Conservation (phyloP, 2,888 invertebrate genomes). For the Thymelicus sylvestris region DNA sequence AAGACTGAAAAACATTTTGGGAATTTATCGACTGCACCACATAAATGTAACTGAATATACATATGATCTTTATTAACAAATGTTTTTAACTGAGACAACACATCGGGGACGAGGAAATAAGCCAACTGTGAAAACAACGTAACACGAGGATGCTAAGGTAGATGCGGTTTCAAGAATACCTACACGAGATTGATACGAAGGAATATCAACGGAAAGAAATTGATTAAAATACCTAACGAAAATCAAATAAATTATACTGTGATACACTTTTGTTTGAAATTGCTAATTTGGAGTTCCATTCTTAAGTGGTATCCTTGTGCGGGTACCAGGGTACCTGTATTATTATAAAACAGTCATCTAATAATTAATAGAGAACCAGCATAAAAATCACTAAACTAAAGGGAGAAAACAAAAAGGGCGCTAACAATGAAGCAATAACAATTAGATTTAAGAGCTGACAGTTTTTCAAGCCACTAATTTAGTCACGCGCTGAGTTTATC, state of each 20-base stretch:
- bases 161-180: constrained; percentile 8
- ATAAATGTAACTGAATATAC: background rate
- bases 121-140: constrained; percentile 17
- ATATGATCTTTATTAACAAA: background rate
- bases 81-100: background rate
- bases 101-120: background rate
- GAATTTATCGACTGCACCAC: background rate
- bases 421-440: too few species aligned
- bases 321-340: too few species aligned
- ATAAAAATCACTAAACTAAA: too few species aligned
- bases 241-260: background rate
- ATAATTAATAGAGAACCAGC: too few species aligned
- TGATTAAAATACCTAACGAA: background rate
- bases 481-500: too few species aligned
- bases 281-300: too few species aligned
- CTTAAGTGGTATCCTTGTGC: too few species aligned
- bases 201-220: background rate
- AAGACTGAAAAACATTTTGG: background rate
- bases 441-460: too few species aligned
- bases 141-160: constrained; percentile 2
- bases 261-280: too few species aligned
- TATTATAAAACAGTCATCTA: too few species aligned
- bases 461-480: too few species aligned
- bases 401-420: too few species aligned
- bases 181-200: background rate